phyloP scores from a whole-genome alignment of 2,113 vertebrate species.

The Cranoglanis bouderius region DNA sequence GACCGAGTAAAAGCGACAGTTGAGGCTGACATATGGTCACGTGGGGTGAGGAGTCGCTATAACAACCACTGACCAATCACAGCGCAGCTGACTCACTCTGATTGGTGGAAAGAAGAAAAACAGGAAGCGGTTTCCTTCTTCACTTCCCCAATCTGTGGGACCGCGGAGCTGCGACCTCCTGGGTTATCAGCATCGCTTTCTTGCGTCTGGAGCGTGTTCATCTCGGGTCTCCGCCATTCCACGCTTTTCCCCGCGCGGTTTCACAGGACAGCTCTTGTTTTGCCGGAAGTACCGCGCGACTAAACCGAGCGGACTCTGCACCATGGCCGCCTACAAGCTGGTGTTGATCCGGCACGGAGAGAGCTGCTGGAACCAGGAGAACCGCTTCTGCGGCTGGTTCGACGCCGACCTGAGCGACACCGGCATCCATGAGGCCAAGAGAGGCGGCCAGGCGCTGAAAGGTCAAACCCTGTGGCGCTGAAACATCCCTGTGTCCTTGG shows the following conservation, averaged over 20 bases:
- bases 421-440: constrained; percentile 76
- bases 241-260: background rate
- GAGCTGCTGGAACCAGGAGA: constrained; percentile 85
- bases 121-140: background rate
- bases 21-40: background rate
- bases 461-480: constrained; percentile 38
- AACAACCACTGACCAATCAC: constrained; percentile 5
- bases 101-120: background rate
- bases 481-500: background rate
- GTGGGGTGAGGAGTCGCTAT: background rate
- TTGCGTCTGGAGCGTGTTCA: too few relatives aligned
- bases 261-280: background rate
- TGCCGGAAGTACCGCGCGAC: background rate
- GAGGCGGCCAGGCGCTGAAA: constrained; percentile 79
- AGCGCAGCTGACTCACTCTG: background rate
- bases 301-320: background rate
- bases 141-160: background rate
- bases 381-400: constrained; percentile 86
- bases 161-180: background rate
- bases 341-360: constrained; percentile 84
- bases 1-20: background rate
- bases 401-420: constrained; percentile 82
- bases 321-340: constrained; percentile 78
- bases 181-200: background rate
- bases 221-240: background rate